Conservation (phyloP, 2,888 invertebrate species). For the Chymomyza amoena region DNA sequence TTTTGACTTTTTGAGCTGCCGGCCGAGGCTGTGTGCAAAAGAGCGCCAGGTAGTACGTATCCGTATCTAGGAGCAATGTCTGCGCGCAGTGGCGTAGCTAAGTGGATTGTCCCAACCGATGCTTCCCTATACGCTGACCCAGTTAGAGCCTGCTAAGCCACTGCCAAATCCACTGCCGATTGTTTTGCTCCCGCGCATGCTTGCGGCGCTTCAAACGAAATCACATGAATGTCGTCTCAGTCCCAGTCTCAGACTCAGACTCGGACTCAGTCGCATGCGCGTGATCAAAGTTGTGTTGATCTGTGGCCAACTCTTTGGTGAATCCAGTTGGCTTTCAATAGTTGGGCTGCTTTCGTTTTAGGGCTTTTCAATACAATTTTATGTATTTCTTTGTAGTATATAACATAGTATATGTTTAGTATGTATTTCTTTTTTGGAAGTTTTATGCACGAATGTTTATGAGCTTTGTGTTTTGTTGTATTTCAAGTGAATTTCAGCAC, state of each 20-base stretch:
- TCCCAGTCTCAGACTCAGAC: constrained; percentile 44
- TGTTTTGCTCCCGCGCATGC: constrained; percentile 74
- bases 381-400: constrained; percentile 46
- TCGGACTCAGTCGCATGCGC: constrained; percentile 59
- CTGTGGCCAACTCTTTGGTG: constrained; percentile 56
- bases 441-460: constrained; percentile 38
- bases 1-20: constrained; percentile 63
- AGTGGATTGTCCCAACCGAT: constrained; percentile 36
- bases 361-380: constrained; percentile 66
- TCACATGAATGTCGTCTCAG: constrained; percentile 67
- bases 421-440: constrained; percentile 9
- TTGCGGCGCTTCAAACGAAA: constrained; percentile 72
- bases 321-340: constrained; percentile 31
- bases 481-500: constrained; percentile 67
- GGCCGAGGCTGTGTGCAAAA: not conserved
- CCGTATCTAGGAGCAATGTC: constrained; percentile 1
- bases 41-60: not conserved
- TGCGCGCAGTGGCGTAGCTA: constrained; percentile 45
- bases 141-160: constrained; percentile 1
- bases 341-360: constrained; percentile 60
- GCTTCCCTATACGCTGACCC: constrained; percentile 48
- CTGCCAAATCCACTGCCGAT: constrained; percentile 37
- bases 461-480: constrained; percentile 38
- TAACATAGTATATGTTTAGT: constrained; percentile 27
- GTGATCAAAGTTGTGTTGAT: constrained; percentile 74